Conservation (phyloP, 2,797 vertebrate species). For the Threskiornis aethiopicus region DNA sequence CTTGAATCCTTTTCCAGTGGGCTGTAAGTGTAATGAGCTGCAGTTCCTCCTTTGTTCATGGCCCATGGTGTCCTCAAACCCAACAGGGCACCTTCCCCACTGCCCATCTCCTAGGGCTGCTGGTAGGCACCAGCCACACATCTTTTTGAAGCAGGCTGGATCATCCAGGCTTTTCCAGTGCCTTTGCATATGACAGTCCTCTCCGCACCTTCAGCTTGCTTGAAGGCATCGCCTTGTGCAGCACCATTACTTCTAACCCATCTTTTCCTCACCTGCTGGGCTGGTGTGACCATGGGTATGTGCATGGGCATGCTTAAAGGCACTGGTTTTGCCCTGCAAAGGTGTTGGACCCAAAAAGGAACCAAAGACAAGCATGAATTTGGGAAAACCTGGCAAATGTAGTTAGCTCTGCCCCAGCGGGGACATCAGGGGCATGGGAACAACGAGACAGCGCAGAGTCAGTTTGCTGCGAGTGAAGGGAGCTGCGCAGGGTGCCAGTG, state of each 20-base stretch:
- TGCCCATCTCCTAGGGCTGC: neutral
- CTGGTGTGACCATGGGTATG: neutral
- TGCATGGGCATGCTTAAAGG: neutral
- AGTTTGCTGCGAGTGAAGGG: neutral
- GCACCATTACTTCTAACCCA: neutral
- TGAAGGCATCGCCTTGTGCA: accelerated
- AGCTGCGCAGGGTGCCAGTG: accelerated
- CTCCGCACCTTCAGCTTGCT: neutral
- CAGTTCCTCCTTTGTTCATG: neutral
- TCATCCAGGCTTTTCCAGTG: neutral
- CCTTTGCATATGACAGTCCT: neutral
- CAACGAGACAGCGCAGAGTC: neutral
- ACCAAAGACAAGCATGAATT: neutral
- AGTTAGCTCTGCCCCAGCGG: neutral
- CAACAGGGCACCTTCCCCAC: neutral
- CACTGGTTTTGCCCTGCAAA: neutral
- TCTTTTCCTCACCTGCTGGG: neutral
- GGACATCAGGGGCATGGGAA: neutral
- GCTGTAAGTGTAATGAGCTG: neutral
- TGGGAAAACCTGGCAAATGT: neutral
- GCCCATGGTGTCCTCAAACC: neutral
- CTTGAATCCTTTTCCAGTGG: neutral
- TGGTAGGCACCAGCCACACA: accelerated
- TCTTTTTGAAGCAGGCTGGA: neutral
- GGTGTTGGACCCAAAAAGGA: neutral